A percentile compares a stretch with the other conserved stretches of the same genome.
phyloP scores from a whole-genome alignment of 64 coral and sea anemone species.

The Astreopora myriophthalma region DNA sequence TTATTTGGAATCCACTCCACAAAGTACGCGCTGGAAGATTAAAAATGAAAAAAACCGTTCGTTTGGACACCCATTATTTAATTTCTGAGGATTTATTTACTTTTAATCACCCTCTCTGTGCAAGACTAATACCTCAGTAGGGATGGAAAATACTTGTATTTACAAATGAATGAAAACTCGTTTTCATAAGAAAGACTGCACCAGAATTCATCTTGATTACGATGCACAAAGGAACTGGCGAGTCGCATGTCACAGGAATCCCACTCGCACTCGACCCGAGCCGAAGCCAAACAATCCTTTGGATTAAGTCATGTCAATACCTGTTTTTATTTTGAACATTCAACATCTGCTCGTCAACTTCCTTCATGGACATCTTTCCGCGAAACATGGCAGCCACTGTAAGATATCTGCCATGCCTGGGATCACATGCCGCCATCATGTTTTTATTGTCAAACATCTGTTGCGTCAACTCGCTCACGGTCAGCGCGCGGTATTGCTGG shows the following conservation, averaged over 20 bases:
- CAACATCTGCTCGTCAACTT: conserved; percentile 70
- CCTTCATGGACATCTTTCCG: conserved; percentile 74
- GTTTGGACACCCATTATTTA: not conserved
- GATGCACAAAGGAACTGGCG: too few relatives aligned
- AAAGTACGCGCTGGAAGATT: conserved; percentile 45
- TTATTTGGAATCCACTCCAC: conserved; percentile 78
- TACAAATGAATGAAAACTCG: too few relatives aligned
- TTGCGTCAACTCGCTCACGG: conserved; percentile 55
- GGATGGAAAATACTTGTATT: too few relatives aligned
- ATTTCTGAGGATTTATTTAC: not conserved
- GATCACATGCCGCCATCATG: conserved; percentile 78
- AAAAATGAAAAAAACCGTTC: not conserved
- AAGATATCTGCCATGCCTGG: conserved; percentile 56
- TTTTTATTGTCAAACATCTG: conserved; percentile 77
- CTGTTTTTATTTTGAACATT: conserved; percentile 70
- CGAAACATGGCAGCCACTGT: conserved; percentile 72
- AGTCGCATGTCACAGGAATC: too few relatives aligned
- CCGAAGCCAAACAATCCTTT: too few relatives aligned
- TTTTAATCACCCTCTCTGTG: not conserved
- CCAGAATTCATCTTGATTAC: too few relatives aligned
- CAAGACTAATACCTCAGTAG: too few relatives aligned
- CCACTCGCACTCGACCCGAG: too few relatives aligned
- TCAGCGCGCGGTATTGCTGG: conserved; percentile 54
- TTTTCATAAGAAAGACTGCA: too few relatives aligned
- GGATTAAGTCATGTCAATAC: too few relatives aligned